Evolutionary conservation across 92 coral and sea anemone species (phyloP), one percentile per base, ranked within the genome.

Genomic region (Epizoanthus ramosus): DNA sequence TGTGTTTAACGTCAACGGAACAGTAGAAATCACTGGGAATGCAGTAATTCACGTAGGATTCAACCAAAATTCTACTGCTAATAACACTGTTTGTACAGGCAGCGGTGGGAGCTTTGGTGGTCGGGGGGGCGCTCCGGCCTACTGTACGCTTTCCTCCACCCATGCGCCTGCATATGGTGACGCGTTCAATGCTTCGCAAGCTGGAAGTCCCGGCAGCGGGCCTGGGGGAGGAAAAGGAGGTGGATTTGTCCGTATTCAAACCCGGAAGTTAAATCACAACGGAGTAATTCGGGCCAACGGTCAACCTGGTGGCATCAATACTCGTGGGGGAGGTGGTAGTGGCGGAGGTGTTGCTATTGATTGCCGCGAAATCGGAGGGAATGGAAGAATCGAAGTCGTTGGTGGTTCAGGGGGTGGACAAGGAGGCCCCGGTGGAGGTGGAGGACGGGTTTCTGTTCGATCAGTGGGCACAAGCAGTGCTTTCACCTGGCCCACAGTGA

Each of bases 71-170:
- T 45, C 61, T 21, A 52, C 70, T 4, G 65, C 74, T 59, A 87
- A 88, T 28, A 81, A 73, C 5, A 88, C 84, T 22, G 71, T 61
- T 39, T 71, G 69, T 50, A 70, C 83, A 31, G 82, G 91, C 63
- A 76, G 72, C n/a, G 97, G 97, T 9, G 97, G 97, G 24, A 92
- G 97, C 80, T 89, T 70, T 43, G 97, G 97, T 8, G 97, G 97
- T 13, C 90, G 97, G 16, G 92, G 94, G 1, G 97, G 97, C 1
- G 85, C 94, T 59, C 90, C 93, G 0, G 58, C 90, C 3, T 63
- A 87, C 59, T 76, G 87, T 75, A 35, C 87, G 1, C 90, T 92
- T 3, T 54, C 86, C 31, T 37, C 90, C n/a, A 8, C 80, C 63
- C 92, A 92, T 70, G 87, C 90, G 56, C 85, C 73, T 43, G 80